Evolutionary conservation across 2,888 invertebrate species (phyloP).

Genomic region (Yponomeuta cagnagella): DNA sequence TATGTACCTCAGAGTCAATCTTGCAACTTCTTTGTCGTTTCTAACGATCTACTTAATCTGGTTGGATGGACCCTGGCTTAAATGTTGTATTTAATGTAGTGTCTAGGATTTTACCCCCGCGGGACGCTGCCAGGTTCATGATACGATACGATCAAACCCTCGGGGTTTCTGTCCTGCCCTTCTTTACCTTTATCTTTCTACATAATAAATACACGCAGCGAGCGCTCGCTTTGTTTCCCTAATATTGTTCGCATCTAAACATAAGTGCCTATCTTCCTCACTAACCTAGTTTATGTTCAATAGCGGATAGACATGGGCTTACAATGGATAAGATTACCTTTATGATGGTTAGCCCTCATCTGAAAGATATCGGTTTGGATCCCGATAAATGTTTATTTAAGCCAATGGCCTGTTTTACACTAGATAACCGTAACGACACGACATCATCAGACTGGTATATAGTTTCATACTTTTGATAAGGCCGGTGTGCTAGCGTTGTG

Average conservation of each 20-base stretch:
- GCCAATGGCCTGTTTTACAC: neutral
- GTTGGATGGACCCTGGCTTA: no score
- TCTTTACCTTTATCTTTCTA: slow-evolving; percentile 9
- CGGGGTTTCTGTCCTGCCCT: neutral
- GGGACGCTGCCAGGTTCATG: neutral
- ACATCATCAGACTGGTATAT: no score
- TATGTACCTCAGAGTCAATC: no score
- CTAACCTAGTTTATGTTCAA: neutral
- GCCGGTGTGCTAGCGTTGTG: no score
- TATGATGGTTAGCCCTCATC: neutral
- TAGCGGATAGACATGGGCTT: neutral
- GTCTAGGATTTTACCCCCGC: slow-evolving; percentile 1
- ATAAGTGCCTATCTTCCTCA: neutral
- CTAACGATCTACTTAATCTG: no score
- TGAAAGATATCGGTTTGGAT: neutral
- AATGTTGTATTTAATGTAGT: neutral
- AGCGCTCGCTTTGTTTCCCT: neutral
- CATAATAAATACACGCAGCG: neutral
- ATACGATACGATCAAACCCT: slow-evolving; percentile 8
- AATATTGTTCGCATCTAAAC: neutral
- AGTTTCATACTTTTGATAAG: no score
- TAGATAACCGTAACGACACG: no score
- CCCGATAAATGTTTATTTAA: neutral
- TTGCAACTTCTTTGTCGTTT: no score
- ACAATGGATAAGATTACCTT: neutral